phyloP scores from a whole-genome alignment of 2,888 invertebrate species.

The Folsomia candida region DNA sequence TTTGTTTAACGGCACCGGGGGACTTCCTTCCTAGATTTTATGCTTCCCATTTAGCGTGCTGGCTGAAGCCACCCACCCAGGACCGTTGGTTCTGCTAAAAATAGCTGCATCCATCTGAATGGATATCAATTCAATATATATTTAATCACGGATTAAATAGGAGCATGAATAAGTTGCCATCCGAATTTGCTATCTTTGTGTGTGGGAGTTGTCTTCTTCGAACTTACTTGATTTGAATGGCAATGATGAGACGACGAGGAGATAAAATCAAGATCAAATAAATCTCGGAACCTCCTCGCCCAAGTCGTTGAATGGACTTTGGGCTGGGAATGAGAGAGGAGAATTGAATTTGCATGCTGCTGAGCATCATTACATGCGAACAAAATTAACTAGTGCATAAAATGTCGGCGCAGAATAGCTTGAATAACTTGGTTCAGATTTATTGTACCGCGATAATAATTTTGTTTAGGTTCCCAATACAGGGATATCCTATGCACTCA shows the following conservation, averaged over 20 bases:
- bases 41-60: too few relatives aligned
- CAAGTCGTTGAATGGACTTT: neutral
- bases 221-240: neutral
- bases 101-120: neutral
- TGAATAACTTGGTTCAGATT: neutral
- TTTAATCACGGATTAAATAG: too few relatives aligned
- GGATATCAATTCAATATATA: neutral
- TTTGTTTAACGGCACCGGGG: neutral
- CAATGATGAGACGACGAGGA: neutral
- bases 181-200: slow-evolving; percentile 11
- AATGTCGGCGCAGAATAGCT: neutral
- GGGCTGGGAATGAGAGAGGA: neutral
- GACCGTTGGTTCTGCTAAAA: neutral
- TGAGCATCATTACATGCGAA: neutral
- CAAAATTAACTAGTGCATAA: neutral
- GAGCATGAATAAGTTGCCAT: neutral
- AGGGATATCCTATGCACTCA: neutral
- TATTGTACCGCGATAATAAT: too few relatives aligned
- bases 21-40: neutral
- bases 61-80: neutral
- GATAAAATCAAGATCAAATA: neutral
- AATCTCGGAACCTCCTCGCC: neutral
- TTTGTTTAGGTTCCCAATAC: too few relatives aligned
- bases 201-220: slow-evolving; percentile 11
- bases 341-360: neutral